Conservation (phyloP, 2,797 vertebrate genomes). For the Sternarchorhynchus goeldii region DNA sequence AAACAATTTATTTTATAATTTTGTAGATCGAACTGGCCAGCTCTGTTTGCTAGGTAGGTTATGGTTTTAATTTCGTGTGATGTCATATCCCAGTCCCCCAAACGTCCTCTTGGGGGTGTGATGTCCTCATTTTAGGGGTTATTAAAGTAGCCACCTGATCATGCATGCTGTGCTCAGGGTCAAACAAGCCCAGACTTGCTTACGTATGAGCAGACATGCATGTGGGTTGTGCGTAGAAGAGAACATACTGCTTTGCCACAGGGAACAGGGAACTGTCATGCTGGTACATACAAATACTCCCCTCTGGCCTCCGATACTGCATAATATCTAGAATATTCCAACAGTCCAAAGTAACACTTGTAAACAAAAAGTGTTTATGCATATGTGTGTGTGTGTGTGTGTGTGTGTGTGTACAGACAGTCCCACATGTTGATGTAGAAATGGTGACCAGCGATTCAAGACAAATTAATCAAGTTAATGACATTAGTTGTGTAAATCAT, state of each 20-base stretch:
- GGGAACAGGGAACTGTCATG: slow-evolving; percentile 1
- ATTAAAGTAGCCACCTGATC: no score
- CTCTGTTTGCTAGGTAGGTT: no score
- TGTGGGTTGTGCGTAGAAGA: background rate
- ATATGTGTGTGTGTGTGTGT: background rate
- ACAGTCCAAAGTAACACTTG: background rate
- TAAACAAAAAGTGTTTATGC: background rate
- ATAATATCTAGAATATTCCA: background rate
- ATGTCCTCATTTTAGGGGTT: no score
- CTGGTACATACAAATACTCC: background rate
- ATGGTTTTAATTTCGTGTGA: no score
- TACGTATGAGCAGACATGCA: background rate
- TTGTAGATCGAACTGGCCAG: no score
- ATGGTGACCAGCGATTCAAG: slow-evolving; percentile 29
- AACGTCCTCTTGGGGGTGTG: no score
- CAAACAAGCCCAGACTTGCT: background rate
- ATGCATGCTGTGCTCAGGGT: no score
- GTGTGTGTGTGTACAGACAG: background rate
- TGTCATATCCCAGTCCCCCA: no score
- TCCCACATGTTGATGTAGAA: background rate
- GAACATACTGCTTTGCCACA: no score
- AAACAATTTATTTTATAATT: no score
- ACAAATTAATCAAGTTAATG: slow-evolving; percentile 27
- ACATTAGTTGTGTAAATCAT: slow-evolving; percentile 24
- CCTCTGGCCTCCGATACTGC: background rate